Evolutionary conservation across 2,888 invertebrate genomes (phyloP).

Genomic region (Argyresthia albistria): DNA sequence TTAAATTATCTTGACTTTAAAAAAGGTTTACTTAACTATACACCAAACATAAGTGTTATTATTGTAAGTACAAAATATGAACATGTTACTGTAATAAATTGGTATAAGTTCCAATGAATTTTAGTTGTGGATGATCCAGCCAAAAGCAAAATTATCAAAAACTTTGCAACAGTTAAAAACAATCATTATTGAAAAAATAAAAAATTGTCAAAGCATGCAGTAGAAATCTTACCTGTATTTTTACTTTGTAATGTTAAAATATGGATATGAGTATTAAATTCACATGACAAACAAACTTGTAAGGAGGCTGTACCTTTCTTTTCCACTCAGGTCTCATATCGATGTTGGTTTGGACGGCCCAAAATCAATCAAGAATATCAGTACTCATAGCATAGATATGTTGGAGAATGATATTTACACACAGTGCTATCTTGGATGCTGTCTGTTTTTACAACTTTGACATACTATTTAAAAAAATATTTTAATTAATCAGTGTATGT

Average conservation of each 20-base stretch:
- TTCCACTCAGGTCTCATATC: conserved; percentile 66
- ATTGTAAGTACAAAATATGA: too few relatives aligned
- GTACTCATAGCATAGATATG: neutral
- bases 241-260: neutral
- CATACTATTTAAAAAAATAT: too few relatives aligned
- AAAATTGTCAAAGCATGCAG: too few relatives aligned
- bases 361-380: conserved; percentile 23
- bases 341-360: conserved; percentile 57
- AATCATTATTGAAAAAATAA: neutral
- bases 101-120: too few relatives aligned
- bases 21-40: too few relatives aligned
- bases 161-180: neutral
- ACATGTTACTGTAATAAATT: too few relatives aligned
- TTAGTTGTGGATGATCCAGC: too few relatives aligned
- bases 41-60: too few relatives aligned
- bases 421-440: too few relatives aligned
- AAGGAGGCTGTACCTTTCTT: conserved; percentile 45
- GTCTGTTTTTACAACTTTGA: neutral
- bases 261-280: conserved; percentile 1
- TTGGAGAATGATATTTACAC: neutral
- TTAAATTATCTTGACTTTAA: too few relatives aligned
- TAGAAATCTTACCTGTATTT: too few relatives aligned
- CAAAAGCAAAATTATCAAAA: too few relatives aligned
- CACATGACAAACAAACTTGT: conserved; percentile 4
- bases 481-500: neutral